Evolutionary conservation across 2,888 invertebrate species (phyloP), one percentile per base, ranked within the genome.

Genomic region (Heteromyza rotundicornis): DNA sequence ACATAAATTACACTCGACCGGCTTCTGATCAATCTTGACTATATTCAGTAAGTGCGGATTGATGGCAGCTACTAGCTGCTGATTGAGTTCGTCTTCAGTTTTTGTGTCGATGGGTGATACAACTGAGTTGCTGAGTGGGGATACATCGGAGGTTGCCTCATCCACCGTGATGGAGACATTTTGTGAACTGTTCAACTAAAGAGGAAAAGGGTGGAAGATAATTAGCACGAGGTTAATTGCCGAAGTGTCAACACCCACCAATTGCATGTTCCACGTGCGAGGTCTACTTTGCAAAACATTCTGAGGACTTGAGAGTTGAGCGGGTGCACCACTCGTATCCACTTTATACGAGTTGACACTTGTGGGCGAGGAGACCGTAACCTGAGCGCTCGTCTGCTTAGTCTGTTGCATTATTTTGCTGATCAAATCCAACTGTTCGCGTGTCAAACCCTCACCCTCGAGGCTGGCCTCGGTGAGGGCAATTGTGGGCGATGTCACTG

Each of bases 1-100:
- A 82, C 98, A 98, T 64, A 97, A 87, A 84, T 94, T 95, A 85
- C 98, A 98, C 82, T 95, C 95, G 63, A 96, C 96, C 50, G 95
- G 95, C 79, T 94, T 94, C 64, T 88, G 87, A 72, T 92, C 92
- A 47, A 86, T 84, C 71, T 88, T 84, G 17, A 82, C 79, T 66
- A 82, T 82, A 65, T 82, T 82, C 56, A 82, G 74, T 62, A 82
- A 71, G 66, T 83, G 80, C 61, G 78, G 80, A 70, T 78, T 78
- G 24, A 79, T 77, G 56, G 74, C 70, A 20, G 72, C 67, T 35
- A 72, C 77, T 63, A 84, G 69, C 72, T 80, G 68, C 71, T 79
- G 70, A 57, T 56, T 65, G 19, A 70, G 65, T 49, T 75, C 64
- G 47, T 79, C 78, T 55, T 78, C 82, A 62, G 68, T 70, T 62